Percentiles rank a stretch among this genome's conserved stretches.
These are phyloP conservation scores for Gonioctena quinquepunctata DNA, from an alignment of 1,140 invertebrate species.

Conservation along the genomic window DNA sequence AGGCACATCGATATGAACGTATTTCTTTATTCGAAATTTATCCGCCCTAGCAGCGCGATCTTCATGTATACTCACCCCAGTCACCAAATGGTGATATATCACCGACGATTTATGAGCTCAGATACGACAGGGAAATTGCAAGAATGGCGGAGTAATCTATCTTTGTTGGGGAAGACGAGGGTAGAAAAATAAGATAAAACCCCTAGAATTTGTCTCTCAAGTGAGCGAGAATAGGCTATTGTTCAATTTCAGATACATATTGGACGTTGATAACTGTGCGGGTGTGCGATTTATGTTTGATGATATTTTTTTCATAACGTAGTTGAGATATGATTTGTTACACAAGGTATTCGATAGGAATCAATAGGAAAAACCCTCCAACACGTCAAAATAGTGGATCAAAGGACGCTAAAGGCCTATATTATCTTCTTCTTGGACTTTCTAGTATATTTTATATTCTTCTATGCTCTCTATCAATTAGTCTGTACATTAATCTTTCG, in stretches of 20 bases:
- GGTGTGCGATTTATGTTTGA: constrained; percentile 13
- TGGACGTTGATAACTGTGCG: constrained; percentile 25
- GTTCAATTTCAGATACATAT: constrained; percentile 47
- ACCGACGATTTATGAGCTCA: constrained; percentile 58
- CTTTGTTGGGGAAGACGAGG: constrained; percentile 55
- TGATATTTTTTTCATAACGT: neutral
- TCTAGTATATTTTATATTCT: too few species aligned
- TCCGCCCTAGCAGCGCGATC: constrained; percentile 31
- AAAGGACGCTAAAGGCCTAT: too few species aligned
- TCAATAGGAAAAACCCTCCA: too few species aligned
- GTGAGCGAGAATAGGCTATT: constrained; percentile 52
- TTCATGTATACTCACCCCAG: constrained; percentile 43
- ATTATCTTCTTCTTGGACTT: too few species aligned
- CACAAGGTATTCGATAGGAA: too few species aligned
- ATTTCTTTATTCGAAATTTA: constrained; percentile 43
- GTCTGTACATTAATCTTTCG: too few species aligned
- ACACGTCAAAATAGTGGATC: too few species aligned
- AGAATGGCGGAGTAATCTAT: constrained; percentile 59
- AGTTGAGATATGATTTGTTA: too few species aligned
- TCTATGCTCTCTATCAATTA: too few species aligned
- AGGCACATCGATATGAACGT: constrained; percentile 21
- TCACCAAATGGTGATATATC: constrained; percentile 56
- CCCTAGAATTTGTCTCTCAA: constrained; percentile 55
- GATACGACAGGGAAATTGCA: constrained; percentile 61
- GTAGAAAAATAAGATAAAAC: constrained; percentile 56